Base-by-base conservation (phyloP, 2,113 vertebrate species). In the Cephalopholis sonnerati region DNA sequence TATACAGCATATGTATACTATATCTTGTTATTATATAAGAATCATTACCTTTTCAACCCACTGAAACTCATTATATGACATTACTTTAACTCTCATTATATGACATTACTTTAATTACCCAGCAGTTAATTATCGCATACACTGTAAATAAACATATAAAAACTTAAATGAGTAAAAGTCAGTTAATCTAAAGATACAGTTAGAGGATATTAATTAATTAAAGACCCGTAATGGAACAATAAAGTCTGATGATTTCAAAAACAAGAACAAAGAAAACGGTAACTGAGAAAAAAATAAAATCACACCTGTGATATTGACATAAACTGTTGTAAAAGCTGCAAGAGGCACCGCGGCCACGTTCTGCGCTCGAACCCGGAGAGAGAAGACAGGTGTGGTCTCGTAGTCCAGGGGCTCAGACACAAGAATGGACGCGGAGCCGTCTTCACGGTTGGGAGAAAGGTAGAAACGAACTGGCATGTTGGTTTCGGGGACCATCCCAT, bases 381-480 rank as follows among this genome's bases (percentile, higher is more conserved):
- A 91, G 88, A 97, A 98, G 83, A 87, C 93, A 8, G 94, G 92
- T 0, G 96, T 97, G 22, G 94, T 95, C 91, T 98, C 97, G 27
- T 96, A 98, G 84, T 98, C 97, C 79, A 97, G 90, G 0, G 96
- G 96, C 87, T 98, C 97, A 0, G 97, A 97, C 61, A 97, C 94
- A 62, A 97, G 93, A 44, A 98, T 94, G 75, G 96, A 98, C 0
- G 96, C 96, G 2, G 97, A 96, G 16, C 96, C 95, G 25, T 97
- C 96, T 2, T 96, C 95, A 9, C 96, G 95, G 93, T 98, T 98
- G 48, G 96, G 96, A 9, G 96, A 97, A 70, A 98, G 94, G 91
- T 97, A 98, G 94, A 98, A 98, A 67, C 94, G 95, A 24, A 97
- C 93, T 0, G 97, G 97, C 96, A 97, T 96, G 92, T 97, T 98